A percentile compares a stretch with the other conserved stretches of the same genome.
These are phyloP conservation scores for Eubasilissa regina DNA, from an alignment of 1,140 invertebrate species.

Conservation along the genomic window DNA sequence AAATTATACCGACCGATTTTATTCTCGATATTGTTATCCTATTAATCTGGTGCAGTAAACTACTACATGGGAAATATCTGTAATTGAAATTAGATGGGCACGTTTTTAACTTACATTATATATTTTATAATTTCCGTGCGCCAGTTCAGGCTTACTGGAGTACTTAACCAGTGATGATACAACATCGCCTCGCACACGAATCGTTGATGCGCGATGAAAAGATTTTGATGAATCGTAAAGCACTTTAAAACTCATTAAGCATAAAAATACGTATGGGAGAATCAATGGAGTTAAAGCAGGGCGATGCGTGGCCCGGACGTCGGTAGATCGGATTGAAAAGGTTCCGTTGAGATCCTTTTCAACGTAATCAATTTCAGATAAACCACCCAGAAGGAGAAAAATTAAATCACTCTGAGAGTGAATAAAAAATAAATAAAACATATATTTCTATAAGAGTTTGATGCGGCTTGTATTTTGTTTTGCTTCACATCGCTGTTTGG, in stretches of 20 bases:
- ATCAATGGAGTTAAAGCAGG: not conserved
- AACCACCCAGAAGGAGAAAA: constrained; percentile 49
- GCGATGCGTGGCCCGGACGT: not conserved
- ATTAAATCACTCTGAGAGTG: not conserved
- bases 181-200: not conserved
- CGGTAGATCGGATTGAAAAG: not conserved
- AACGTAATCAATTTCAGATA: constrained; percentile 49
- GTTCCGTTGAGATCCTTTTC: not conserved
- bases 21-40: no score
- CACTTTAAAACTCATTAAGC: constrained; percentile 56
- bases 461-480: no score
- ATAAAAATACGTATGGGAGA: constrained; percentile 37
- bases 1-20: no score
- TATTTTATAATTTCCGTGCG: not conserved
- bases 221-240: constrained; percentile 37
- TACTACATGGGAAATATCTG: no score
- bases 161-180: not conserved
- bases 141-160: not conserved
- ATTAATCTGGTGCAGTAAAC: no score
- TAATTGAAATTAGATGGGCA: no score
- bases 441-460: no score
- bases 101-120: not conserved
- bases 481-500: no score
- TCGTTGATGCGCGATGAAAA: constrained; percentile 13
- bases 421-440: not conserved